Evolutionary conservation across 1,140 invertebrate genomes (phyloP).

Genomic region (Archivesica marissinica): DNA sequence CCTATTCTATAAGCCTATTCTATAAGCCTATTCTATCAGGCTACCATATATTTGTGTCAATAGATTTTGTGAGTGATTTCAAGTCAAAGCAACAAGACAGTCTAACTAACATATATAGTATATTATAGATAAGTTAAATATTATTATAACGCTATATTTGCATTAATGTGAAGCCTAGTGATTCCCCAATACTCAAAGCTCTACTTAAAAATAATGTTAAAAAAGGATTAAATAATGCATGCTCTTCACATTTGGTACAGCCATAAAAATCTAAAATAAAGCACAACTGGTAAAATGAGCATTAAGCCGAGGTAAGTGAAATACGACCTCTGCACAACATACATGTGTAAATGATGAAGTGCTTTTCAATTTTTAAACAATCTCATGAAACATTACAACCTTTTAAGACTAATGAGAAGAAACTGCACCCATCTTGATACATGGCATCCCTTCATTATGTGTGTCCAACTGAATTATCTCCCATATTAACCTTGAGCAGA

Average conservation of each 20-base stretch:
- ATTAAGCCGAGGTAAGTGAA: too few relatives aligned
- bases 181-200: neutral
- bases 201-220: neutral
- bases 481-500: neutral
- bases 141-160: neutral
- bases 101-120: neutral
- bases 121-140: neutral
- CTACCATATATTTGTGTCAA: neutral
- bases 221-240: neutral
- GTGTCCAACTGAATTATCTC: neutral
- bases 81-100: neutral
- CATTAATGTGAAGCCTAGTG: neutral
- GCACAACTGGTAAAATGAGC: conserved; percentile 10
- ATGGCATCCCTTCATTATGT: neutral
- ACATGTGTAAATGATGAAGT: neutral
- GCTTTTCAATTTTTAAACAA: neutral
- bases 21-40: neutral
- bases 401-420: neutral
- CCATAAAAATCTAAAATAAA: neutral
- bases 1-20: neutral
- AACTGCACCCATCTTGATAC: neutral
- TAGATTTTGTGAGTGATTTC: neutral
- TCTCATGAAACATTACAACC: neutral
- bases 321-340: too few relatives aligned
- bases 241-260: neutral